phyloP scores from a whole-genome alignment of 2,797 vertebrate species.

The Protosalanx chinensis region DNA sequence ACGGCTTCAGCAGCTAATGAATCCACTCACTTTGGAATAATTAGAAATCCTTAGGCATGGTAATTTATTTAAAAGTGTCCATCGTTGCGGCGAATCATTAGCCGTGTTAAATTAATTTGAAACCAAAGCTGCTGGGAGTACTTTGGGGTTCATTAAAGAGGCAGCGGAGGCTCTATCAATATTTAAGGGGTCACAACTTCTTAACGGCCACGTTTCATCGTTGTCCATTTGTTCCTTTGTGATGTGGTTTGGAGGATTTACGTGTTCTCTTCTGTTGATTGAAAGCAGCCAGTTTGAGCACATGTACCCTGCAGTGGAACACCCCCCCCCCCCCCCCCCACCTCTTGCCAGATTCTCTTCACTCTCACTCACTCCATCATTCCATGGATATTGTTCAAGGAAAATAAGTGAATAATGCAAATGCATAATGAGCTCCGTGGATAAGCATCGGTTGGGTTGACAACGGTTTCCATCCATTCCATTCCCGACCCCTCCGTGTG shows the following conservation, averaged over 20 bases:
- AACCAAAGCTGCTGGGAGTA: conserved; percentile 83
- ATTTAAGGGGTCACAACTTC: conserved; percentile 69
- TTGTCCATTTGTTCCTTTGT: neutral
- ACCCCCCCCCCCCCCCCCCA: too few relatives aligned
- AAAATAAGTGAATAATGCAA: neutral
- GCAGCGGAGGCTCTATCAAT: conserved; percentile 68
- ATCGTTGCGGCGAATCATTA: conserved; percentile 81
- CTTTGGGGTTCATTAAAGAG: conserved; percentile 78
- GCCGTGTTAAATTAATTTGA: conserved; percentile 85
- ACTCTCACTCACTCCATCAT: neutral
- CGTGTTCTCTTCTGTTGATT: neutral
- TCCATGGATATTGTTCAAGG: neutral
- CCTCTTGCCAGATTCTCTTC: neutral
- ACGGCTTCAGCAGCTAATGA: conserved; percentile 85
- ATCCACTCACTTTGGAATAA: conserved; percentile 83
- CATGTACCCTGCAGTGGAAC: neutral
- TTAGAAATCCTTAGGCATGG: conserved; percentile 86
- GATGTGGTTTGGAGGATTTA: neutral
- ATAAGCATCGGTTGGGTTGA: neutral
- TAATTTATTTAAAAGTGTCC: conserved; percentile 87
- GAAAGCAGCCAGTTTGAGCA: neutral
- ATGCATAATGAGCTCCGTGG: neutral
- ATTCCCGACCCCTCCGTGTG: too few relatives aligned
- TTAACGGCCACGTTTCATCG: neutral
- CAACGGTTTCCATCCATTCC: neutral